Conservation (phyloP, 2,113 vertebrate species). For the Myotis davidii region DNA sequence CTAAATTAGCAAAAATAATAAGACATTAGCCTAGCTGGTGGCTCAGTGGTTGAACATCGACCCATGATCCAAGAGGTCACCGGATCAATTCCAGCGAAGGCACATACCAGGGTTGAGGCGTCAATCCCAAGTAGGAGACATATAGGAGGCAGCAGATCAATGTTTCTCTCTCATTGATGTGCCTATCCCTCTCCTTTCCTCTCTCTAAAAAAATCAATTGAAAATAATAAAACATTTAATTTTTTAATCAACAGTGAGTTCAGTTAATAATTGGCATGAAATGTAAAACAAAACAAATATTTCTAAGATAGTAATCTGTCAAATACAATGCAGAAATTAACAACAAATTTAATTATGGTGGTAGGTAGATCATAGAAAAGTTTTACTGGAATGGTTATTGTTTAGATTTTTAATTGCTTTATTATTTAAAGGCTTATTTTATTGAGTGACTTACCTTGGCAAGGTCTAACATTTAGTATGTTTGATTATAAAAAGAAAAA, state of each 20-base stretch:
- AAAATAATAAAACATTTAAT: background rate
- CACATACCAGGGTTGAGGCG: too few species aligned
- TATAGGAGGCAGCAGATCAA: too few species aligned
- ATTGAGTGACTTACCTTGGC: background rate
- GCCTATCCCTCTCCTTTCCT: too few species aligned
- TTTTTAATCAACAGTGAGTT: background rate
- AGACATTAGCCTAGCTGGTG: too few species aligned
- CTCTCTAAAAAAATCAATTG: too few species aligned
- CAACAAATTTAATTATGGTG: background rate
- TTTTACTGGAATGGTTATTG: background rate
- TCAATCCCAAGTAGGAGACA: too few species aligned
- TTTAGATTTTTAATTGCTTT: background rate
- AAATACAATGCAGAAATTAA: background rate
- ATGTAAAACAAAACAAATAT: background rate
- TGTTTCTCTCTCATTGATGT: too few species aligned
- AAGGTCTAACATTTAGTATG: background rate
- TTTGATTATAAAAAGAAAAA: background rate
- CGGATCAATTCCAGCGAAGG: too few species aligned
- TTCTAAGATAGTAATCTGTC: background rate
- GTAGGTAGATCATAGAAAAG: background rate
- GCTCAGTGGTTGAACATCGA: too few species aligned
- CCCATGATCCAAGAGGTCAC: too few species aligned
- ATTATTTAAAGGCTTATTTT: background rate
- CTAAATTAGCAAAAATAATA: background rate
- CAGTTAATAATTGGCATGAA: background rate